These are phyloP conservation scores for Ctenosaura bakeri DNA, from an alignment of 2,797 vertebrate genomes.

Conservation along the genomic window DNA sequence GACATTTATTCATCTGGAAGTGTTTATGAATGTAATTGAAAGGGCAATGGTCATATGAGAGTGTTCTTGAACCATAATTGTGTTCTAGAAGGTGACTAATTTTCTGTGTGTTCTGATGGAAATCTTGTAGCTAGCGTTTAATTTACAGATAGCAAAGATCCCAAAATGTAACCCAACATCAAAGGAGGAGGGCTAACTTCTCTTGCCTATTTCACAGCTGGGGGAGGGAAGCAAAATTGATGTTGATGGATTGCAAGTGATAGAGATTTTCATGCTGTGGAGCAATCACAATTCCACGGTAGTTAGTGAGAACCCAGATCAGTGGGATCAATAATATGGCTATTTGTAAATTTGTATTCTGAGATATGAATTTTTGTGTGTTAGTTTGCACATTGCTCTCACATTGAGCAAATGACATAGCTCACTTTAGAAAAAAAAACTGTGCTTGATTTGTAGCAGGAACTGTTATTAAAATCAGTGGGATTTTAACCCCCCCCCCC, in stretches of 20 bases:
- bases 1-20: not conserved
- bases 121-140: not conserved
- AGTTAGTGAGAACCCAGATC: not conserved
- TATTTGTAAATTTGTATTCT: not conserved
- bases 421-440: not conserved
- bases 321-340: not conserved
- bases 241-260: not conserved
- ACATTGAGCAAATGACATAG: not conserved
- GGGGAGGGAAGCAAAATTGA: not conserved
- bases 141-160: not conserved
- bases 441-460: not conserved
- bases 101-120: not conserved
- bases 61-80: not conserved
- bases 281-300: not conserved
- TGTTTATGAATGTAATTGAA: not conserved
- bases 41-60: not conserved
- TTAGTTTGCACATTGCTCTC: not conserved
- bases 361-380: not conserved
- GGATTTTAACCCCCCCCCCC: not conserved
- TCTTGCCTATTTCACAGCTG: not conserved
- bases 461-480: not conserved
- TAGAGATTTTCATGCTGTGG: not conserved
- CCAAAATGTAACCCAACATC: not conserved
- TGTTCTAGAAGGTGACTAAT: not conserved
- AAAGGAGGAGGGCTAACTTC: not conserved